phyloP scores from a whole-genome alignment of 2,888 invertebrate species.

The Harpalus rufipes region DNA sequence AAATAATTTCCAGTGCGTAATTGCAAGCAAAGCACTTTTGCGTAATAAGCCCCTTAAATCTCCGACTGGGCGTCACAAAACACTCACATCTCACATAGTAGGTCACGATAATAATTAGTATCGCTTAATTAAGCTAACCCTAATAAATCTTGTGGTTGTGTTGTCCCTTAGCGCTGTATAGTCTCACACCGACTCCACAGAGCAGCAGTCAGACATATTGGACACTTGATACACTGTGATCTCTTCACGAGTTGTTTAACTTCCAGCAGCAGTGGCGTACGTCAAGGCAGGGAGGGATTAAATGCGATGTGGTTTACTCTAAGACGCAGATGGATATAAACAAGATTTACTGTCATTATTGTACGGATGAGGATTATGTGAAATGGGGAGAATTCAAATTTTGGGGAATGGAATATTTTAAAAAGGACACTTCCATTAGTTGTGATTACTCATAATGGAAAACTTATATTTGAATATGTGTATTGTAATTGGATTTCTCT shows the following conservation, averaged over 20 bases:
- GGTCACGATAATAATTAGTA: constrained; percentile 65
- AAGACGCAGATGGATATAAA: constrained; percentile 46
- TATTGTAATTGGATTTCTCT: neutral
- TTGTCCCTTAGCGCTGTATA: constrained; percentile 29
- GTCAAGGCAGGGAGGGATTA: constrained; percentile 29
- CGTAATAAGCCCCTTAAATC: constrained; percentile 34
- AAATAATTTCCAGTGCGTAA: neutral
- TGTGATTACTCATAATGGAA: neutral
- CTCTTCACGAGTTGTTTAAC: constrained; percentile 63
- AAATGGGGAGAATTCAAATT: constrained; percentile 21
- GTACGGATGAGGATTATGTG: constrained; percentile 9
- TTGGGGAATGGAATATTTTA: neutral
- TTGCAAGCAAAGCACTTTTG: neutral
- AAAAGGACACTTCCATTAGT: neutral
- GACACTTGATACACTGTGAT: constrained; percentile 59
- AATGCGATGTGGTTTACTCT: constrained; percentile 12
- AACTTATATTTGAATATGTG: neutral
- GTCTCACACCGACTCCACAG: neutral
- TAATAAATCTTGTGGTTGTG: constrained; percentile 64
- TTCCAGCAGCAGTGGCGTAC: constrained; percentile 21
- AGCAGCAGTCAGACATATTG: constrained; percentile 50
- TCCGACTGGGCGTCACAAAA: constrained; percentile 26
- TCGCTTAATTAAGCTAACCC: constrained; percentile 65
- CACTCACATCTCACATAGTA: constrained; percentile 54
- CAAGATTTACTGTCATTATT: constrained; percentile 45